Evolutionary conservation across 2,888 invertebrate species (phyloP), one percentile per base, ranked within the genome.

Genomic region (Drosophila tripunctata): DNA sequence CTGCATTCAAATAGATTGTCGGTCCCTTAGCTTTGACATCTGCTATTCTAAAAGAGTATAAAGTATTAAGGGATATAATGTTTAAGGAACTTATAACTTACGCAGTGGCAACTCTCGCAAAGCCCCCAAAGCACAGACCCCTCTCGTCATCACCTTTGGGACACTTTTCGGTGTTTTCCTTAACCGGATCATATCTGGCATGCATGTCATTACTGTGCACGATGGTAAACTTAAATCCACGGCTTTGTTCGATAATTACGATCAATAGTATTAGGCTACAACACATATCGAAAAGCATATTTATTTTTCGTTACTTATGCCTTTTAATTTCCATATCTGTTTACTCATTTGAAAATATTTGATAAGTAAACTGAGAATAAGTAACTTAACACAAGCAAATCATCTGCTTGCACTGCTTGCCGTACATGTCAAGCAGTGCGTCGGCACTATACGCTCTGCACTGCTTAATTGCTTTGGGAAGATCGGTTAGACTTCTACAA

Each of bases 141-240:
- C 90, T 92, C 2, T 92, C 92, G 12, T 92, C 90, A 15, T 94
- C 93, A 0, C 89, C 92, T 0, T 88, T 78, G 6, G 92, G 92
- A 78, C 94, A 94, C 1, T 91, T 91, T 0, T 94, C 94, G 8
- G 95, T 94, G 43, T 92, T 92, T 61, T 92, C 92, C 4, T 95
- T 94, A 0, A 95, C 95, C 89, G 96, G 94, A 55, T 96, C 95
- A 84, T 95, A 96, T 64, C 94, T 93, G 1, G 96, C 94, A 89
- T 97, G 97, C 93, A 97, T 95, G 89, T 97, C 97, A 89, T 97
- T 97, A 73, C 96, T 96, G 91, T 97, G 97, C 0, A 97, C 90
- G 47, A 97, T 93, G 6, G 66, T 58, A 2, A 81, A 67, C 62
- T 79, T 74, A 6, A 84, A 56, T 0, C 66, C 62, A 30, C 6